These are phyloP conservation scores for Metalampra italica DNA, from an alignment of 2,888 invertebrate genomes.

Conservation along the genomic window DNA sequence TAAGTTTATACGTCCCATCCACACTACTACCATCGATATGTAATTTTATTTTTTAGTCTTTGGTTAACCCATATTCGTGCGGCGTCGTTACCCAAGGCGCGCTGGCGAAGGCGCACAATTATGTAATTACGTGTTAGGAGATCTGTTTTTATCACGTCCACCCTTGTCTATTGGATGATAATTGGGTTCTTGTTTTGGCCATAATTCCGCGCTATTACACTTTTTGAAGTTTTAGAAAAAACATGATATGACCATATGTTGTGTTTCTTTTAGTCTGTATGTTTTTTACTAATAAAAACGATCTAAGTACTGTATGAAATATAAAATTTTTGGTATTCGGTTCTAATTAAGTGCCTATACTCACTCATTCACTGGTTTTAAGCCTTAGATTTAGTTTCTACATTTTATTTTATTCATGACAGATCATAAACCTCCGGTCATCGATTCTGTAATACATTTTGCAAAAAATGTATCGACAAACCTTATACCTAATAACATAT, in stretches of 20 bases:
- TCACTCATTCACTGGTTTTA: too few species aligned
- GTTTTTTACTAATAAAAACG: too few species aligned
- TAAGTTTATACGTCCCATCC: slow-evolving; percentile 10
- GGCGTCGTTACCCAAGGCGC: slow-evolving; percentile 67
- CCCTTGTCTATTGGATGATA: slow-evolving; percentile 74
- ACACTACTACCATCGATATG: slow-evolving; percentile 20
- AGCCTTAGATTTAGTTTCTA: too few species aligned
- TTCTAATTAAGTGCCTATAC: too few species aligned
- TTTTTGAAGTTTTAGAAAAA: slow-evolving; percentile 25
- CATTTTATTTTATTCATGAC: too few species aligned
- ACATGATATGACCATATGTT: slow-evolving; percentile 43
- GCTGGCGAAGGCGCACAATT: slow-evolving; percentile 67
- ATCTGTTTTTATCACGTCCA: slow-evolving; percentile 79
- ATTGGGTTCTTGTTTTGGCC: slow-evolving; percentile 71
- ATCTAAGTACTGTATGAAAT: too few species aligned
- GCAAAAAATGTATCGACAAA: too few species aligned
- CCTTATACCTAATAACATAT: too few species aligned
- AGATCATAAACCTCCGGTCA: too few species aligned
- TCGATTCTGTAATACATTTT: too few species aligned
- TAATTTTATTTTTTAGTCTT: slow-evolving; percentile 59
- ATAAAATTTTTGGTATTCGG: too few species aligned
- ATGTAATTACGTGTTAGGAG: slow-evolving; percentile 78
- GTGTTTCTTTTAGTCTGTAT: not conserved
- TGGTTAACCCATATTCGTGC: slow-evolving; percentile 68
- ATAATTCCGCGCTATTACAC: slow-evolving; percentile 58